These are phyloP conservation scores for Caenorhabditis plicata DNA, from an alignment of 2,888 invertebrate species.

Conservation along the genomic window DNA sequence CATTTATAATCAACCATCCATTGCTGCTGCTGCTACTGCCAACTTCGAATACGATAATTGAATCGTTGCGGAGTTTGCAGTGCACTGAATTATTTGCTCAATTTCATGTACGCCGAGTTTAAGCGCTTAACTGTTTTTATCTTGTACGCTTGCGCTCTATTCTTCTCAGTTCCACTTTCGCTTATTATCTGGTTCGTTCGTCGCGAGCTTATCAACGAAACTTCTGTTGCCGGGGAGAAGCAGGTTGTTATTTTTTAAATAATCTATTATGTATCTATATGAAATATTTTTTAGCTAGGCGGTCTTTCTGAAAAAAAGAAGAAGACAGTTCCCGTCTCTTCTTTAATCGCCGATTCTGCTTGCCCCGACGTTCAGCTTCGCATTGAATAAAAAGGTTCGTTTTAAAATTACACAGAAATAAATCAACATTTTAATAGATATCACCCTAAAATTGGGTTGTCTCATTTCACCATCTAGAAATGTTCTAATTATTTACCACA, in stretches of 20 bases:
- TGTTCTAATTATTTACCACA: conserved; percentile 26
- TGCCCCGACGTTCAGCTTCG: conserved; percentile 33
- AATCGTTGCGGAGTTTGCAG: not conserved
- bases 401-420: conserved; percentile 11
- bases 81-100: conserved; percentile 16
- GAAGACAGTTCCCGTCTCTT: too few species aligned
- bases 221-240: conserved; percentile 58
- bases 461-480: conserved; percentile 34
- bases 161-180: conserved; percentile 62
- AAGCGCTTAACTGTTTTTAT: conserved; percentile 33
- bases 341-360: conserved; percentile 10
- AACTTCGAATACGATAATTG: not conserved
- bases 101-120: conserved; percentile 36
- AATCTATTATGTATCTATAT: not conserved
- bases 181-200: conserved; percentile 61
- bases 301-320: conserved; percentile 20
- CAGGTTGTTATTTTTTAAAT: conserved; percentile 26
- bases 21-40: not conserved
- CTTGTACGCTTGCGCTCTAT: conserved; percentile 47
- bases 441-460: conserved; percentile 8
- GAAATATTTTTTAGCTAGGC: conserved; percentile 17
- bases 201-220: conserved; percentile 58
- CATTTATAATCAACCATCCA: too few species aligned
- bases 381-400: conserved; percentile 19
- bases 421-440: conserved; percentile 1